phyloP scores from a whole-genome alignment of 2,797 vertebrate species.

The Glossophaga mutica region DNA sequence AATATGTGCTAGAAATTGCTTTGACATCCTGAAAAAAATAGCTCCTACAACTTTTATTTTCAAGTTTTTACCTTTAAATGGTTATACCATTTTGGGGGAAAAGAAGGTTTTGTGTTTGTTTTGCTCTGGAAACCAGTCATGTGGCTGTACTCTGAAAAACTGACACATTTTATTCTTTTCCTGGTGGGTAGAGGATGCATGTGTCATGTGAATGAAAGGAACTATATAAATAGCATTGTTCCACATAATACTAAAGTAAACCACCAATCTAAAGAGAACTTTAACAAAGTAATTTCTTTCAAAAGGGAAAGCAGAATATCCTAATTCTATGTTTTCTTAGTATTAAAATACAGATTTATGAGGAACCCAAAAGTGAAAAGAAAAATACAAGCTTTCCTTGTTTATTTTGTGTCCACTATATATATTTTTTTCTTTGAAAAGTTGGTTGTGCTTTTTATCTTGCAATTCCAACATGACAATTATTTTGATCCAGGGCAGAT shows the following conservation, averaged over 20 bases:
- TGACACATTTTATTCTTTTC: background rate
- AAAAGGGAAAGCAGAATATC: background rate
- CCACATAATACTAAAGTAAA: background rate
- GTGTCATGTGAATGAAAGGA: background rate
- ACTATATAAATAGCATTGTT: background rate
- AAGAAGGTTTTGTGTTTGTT: background rate
- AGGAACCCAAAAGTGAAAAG: background rate
- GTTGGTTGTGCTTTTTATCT: background rate
- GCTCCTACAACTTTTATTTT: background rate
- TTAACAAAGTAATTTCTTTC: background rate
- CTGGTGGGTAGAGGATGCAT: background rate
- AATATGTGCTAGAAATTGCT: background rate
- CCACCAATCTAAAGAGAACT: background rate
- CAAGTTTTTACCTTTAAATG: background rate
- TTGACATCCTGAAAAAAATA: background rate
- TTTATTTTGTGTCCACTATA: background rate
- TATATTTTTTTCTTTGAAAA: background rate
- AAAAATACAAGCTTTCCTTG: background rate
- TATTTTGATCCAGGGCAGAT: background rate
- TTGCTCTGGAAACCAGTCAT: background rate
- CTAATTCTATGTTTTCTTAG: background rate
- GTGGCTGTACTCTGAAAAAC: background rate
- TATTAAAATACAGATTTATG: background rate
- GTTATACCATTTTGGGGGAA: background rate
- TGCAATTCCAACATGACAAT: background rate